Evolutionary conservation across 2,113 vertebrate species (phyloP).

Genomic region (Stegostoma tigrinum): DNA sequence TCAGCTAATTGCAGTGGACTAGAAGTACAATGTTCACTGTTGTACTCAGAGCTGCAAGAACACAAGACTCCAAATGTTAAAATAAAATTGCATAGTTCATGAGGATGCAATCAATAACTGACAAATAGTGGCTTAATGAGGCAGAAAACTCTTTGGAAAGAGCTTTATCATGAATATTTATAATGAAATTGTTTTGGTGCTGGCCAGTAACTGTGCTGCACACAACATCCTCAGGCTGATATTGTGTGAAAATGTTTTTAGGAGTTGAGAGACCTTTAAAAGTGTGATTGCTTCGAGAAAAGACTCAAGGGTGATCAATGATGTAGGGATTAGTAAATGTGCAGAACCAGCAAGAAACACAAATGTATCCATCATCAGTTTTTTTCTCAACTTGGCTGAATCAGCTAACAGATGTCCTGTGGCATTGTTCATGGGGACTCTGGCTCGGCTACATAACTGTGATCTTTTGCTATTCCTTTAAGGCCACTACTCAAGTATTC

Average conservation of each 20-base stretch:
- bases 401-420: neutral
- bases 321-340: neutral
- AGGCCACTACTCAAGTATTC: neutral
- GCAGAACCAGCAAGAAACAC: neutral
- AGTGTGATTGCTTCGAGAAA: neutral
- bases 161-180: slow-evolving; percentile 30
- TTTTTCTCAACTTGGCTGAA: neutral
- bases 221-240: neutral
- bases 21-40: neutral
- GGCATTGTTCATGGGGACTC: neutral
- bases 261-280: slow-evolving; percentile 26
- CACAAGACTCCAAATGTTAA: neutral
- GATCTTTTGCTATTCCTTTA: neutral
- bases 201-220: neutral
- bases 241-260: neutral
- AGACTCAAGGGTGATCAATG: neutral
- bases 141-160: slow-evolving; percentile 25
- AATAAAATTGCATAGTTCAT: neutral
- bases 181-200: slow-evolving; percentile 23
- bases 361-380: neutral
- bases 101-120: slow-evolving; percentile 21
- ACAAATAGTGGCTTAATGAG: slow-evolving; percentile 19
- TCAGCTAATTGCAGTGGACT: neutral
- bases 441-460: neutral
- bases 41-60: neutral